Evolutionary conservation across 1,140 invertebrate genomes (phyloP).

Genomic region (Asbolus verrucosus): DNA sequence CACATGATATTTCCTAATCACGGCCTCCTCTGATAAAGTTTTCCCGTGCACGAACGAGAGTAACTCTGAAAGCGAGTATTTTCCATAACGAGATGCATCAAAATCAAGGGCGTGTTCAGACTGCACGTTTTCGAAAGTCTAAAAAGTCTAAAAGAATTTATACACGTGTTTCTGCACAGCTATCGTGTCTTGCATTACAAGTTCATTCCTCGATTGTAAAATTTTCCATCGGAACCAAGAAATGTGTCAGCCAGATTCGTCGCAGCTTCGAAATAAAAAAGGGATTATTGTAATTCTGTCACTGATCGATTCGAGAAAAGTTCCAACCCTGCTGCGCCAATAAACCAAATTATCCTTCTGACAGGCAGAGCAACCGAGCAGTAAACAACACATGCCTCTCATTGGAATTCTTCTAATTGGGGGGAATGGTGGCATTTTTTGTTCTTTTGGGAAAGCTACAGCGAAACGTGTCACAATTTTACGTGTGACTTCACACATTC

Average conservation of each 20-base stretch:
- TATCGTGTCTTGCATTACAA: slow-evolving; percentile 9
- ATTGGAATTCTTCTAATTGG: slow-evolving; percentile 26
- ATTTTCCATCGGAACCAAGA: neutral
- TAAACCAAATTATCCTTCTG: slow-evolving; percentile 27
- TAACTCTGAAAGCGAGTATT: no score
- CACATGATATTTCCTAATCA: no score
- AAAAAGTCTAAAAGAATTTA: slow-evolving; percentile 11
- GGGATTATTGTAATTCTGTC: slow-evolving; percentile 32
- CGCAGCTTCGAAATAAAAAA: slow-evolving; percentile 21
- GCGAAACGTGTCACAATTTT: neutral
- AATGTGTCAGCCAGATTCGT: slow-evolving; percentile 1
- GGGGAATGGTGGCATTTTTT: neutral
- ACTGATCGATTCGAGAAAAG: slow-evolving; percentile 24
- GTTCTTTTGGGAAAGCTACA: neutral
- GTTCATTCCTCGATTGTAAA: neutral
- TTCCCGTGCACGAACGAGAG: no score
- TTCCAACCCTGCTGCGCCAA: slow-evolving; percentile 14
- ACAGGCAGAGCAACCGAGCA: neutral
- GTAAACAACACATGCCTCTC: slow-evolving; percentile 22
- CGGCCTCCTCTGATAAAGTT: no score
- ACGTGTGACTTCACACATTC: no score
- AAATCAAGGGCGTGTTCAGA: slow-evolving; percentile 13
- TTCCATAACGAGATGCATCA: neutral
- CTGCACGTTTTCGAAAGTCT: neutral
- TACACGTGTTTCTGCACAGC: neutral